phyloP scores from a whole-genome alignment of 2,888 invertebrate species.

The Pinctada fucata region DNA sequence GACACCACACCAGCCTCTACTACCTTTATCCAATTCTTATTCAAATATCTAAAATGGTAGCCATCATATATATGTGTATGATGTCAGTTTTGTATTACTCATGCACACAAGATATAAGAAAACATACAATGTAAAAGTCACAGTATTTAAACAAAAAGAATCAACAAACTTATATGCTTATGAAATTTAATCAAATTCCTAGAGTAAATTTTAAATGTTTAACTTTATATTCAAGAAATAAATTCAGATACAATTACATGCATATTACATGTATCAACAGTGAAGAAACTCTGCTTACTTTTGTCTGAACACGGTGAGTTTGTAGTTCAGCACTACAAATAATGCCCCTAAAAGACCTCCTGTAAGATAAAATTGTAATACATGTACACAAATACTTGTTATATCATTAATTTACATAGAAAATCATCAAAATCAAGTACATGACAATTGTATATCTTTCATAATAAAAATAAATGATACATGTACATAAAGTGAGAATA shows the following conservation, averaged over 20 bases:
- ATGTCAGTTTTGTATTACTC: too few species aligned
- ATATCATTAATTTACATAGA: too few species aligned
- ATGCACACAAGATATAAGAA: too few species aligned
- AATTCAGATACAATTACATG: too few species aligned
- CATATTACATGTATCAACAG: too few species aligned
- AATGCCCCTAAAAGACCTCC: conserved; percentile 92
- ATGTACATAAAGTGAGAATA: neutral
- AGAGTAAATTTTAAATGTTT: too few species aligned
- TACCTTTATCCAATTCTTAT: conserved; percentile 85
- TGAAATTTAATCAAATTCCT: too few species aligned
- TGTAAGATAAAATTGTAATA: conserved; percentile 42
- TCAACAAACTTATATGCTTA: too few species aligned
- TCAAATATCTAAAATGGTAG: conserved; percentile 61
- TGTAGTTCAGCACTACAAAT: conserved; percentile 94
- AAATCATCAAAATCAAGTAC: neutral
- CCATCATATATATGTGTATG: too few species aligned
- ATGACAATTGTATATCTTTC: neutral
- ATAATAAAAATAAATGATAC: neutral
- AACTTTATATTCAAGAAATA: too few species aligned
- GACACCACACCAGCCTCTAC: conserved; percentile 91
- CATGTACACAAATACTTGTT: neutral
- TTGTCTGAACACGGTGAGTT: conserved; percentile 91
- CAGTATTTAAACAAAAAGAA: too few species aligned
- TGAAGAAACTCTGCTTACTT: conserved; percentile 79
- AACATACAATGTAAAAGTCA: too few species aligned